These are phyloP conservation scores for Garrulus glandarius DNA, from an alignment of 2,797 vertebrate genomes.

Conservation along the genomic window DNA sequence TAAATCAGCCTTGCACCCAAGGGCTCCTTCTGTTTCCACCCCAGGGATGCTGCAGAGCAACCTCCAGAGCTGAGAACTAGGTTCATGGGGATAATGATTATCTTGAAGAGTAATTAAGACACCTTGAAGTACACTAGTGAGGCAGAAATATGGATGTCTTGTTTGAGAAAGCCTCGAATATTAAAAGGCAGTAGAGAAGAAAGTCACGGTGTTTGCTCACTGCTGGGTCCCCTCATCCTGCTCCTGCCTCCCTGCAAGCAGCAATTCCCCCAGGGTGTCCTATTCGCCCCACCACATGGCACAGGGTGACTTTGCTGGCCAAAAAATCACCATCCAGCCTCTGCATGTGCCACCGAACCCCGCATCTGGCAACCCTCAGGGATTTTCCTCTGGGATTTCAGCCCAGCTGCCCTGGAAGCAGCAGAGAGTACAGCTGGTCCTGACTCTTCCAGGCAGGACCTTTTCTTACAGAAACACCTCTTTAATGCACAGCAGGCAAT, in stretches of 20 bases:
- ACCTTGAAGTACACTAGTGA: background rate
- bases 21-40: background rate
- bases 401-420: background rate
- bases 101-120: background rate
- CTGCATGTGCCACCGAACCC: accelerated
- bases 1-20: background rate
- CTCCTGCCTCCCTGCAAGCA: background rate
- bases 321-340: background rate
- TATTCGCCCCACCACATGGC: background rate
- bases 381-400: background rate
- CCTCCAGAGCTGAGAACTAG: background rate
- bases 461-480: background rate
- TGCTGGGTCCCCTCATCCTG: background rate
- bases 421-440: background rate
- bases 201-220: accelerated
- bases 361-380: background rate
- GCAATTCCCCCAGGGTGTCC: background rate
- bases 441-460: background rate
- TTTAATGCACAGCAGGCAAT: background rate
- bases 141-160: background rate
- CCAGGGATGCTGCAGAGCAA: accelerated
- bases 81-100: background rate
- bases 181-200: background rate
- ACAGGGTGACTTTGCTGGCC: background rate
- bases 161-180: background rate